Conservation (phyloP, 2,888 invertebrate species). For the Ischnus inquisitorius region DNA sequence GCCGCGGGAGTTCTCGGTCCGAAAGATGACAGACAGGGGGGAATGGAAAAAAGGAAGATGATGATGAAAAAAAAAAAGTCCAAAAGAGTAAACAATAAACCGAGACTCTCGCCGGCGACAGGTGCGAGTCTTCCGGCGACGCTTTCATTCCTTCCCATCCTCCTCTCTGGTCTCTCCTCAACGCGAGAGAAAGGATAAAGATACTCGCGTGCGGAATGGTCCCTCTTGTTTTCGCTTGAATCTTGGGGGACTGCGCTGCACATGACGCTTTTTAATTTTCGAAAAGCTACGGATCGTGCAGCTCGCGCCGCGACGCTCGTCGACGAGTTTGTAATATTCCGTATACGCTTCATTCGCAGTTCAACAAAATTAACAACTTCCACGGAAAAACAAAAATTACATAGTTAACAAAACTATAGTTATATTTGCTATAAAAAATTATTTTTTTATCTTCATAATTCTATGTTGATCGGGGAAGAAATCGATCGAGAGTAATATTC, state of each 20-base stretch:
- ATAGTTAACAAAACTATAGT: no score
- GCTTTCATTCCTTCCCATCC: conserved; percentile 54
- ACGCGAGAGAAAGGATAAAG: conserved; percentile 12
- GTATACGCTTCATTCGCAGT: no score
- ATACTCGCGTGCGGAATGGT: neutral
- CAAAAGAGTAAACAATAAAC: conserved; percentile 60
- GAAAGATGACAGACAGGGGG: conserved; percentile 43
- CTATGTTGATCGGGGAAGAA: no score
- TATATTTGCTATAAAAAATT: no score
- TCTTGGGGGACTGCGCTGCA: conserved; percentile 11
- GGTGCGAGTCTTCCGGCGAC: conserved; percentile 63
- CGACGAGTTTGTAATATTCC: no score
- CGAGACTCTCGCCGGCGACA: conserved; percentile 56
- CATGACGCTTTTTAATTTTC: conserved; percentile 40
- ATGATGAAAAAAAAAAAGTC: conserved; percentile 21
- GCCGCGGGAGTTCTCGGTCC: conserved; percentile 52
- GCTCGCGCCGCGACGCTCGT: no score
- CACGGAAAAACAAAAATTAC: no score
- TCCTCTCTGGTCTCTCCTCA: conserved; percentile 21
- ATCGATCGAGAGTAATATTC: no score
- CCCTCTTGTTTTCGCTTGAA: conserved; percentile 31
- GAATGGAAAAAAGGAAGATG: conserved; percentile 33
- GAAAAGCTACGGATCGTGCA: conserved; percentile 1
- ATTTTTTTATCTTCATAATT: no score
- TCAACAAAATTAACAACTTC: no score